Conservation (phyloP, 2,797 vertebrate species). For the Mus caroli region DNA sequence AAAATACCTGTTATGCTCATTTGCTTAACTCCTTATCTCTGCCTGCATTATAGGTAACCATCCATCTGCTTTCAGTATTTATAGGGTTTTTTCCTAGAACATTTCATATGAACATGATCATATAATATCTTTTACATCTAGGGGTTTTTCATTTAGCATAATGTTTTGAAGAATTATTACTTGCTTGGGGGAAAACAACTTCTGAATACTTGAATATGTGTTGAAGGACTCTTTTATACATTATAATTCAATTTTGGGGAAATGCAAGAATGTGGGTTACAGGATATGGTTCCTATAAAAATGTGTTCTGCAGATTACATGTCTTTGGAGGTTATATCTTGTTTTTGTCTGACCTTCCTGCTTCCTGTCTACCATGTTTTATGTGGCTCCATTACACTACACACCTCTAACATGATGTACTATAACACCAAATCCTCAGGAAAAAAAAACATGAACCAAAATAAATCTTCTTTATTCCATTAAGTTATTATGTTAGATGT, state of each 20-base stretch:
- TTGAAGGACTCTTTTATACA: not conserved
- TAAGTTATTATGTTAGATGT: not conserved
- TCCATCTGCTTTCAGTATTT: not conserved
- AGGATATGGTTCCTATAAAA: not conserved
- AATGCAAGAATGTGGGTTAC: not conserved
- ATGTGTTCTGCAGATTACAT: not conserved
- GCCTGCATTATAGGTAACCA: not conserved
- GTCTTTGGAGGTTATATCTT: not conserved
- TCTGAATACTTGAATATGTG: not conserved
- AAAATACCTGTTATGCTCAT: not conserved
- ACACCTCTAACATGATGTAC: not conserved
- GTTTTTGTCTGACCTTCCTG: not conserved
- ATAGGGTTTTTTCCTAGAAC: constrained; percentile 7
- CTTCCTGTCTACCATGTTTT: not conserved
- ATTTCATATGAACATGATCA: not conserved
- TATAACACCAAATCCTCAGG: not conserved
- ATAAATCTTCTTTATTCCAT: not conserved
- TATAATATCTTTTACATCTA: not conserved
- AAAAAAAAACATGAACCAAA: not conserved
- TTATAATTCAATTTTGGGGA: not conserved
- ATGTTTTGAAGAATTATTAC: not conserved
- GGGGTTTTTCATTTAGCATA: not conserved
- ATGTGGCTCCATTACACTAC: not conserved
- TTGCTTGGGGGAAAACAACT: not conserved
- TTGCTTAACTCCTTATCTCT: not conserved